phyloP scores from a whole-genome alignment of 1,140 invertebrate species.

The Heliconius himera region DNA sequence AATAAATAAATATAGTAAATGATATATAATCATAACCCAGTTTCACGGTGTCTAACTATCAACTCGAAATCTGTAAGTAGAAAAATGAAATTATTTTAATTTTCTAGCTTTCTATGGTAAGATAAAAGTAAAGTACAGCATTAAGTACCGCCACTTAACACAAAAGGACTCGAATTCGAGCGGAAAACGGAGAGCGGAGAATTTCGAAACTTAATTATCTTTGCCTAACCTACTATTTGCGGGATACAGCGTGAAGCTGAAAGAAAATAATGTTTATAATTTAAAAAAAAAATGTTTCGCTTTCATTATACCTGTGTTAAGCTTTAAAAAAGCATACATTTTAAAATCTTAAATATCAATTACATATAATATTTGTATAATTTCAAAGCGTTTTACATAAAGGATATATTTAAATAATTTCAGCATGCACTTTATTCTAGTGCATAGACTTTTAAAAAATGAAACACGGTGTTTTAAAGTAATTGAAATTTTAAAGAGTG shows the following conservation, averaged over 20 bases:
- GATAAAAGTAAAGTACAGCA: too few species aligned
- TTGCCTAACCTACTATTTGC: neutral
- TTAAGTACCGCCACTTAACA: too few species aligned
- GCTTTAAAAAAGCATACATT: neutral
- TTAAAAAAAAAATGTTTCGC: neutral
- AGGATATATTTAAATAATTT: conserved; percentile 6
- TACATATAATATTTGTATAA: conserved; percentile 6
- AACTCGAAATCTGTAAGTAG: too few species aligned
- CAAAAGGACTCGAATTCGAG: too few species aligned
- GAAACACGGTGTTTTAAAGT: conserved; percentile 4
- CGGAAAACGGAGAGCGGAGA: too few species aligned
- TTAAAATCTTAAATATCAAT: neutral
- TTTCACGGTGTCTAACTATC: too few species aligned
- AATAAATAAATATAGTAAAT: too few species aligned
- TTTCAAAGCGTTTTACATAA: neutral
- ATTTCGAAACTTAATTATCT: neutral
- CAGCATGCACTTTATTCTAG: conserved; percentile 6
- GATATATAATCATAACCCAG: too few species aligned
- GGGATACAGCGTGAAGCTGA: neutral
- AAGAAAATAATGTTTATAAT: neutral
- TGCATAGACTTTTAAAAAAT: conserved; percentile 1
- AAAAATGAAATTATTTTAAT: too few species aligned
- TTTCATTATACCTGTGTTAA: neutral
- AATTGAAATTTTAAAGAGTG: conserved; percentile 14
- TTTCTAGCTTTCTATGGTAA: too few species aligned